These are phyloP conservation scores for Alauda arvensis DNA, from an alignment of 2,797 vertebrate genomes.

Conservation along the genomic window DNA sequence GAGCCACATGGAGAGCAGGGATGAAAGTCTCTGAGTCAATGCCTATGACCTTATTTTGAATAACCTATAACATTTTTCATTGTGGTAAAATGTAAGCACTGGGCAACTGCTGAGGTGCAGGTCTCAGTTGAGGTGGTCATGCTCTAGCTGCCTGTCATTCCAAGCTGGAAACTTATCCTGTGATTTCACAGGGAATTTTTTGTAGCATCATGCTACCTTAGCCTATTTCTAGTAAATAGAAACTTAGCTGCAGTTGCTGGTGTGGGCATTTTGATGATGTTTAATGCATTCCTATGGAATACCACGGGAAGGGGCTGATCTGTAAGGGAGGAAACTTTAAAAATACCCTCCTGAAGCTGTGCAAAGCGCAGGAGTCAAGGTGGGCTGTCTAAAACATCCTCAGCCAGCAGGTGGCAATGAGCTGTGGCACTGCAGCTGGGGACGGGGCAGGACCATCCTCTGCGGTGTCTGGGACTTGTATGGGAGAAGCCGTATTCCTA, in stretches of 20 bases:
- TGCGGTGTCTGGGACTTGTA: fast-evolving
- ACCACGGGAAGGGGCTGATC: not conserved
- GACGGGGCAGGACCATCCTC: fast-evolving
- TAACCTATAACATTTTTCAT: not conserved
- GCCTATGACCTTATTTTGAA: not conserved
- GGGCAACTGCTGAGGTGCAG: not conserved
- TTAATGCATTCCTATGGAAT: not conserved
- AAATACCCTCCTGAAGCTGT: not conserved
- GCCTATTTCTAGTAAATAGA: not conserved
- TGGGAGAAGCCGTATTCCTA: not conserved
- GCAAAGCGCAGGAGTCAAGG: fast-evolving
- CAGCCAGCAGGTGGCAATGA: slow-evolving; percentile 15
- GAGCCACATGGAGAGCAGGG: not conserved
- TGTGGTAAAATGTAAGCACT: not conserved
- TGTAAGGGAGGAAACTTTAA: not conserved
- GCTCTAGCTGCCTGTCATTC: not conserved
- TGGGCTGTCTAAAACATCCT: not conserved
- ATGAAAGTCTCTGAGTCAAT: not conserved
- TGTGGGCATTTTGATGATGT: not conserved
- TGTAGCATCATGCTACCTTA: not conserved
- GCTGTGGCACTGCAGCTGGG: not conserved
- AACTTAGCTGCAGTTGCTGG: not conserved
- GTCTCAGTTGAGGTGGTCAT: not conserved
- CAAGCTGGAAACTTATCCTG: not conserved
- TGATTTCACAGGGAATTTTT: not conserved